Evolutionary conservation across 2,888 invertebrate genomes (phyloP), one percentile per base, ranked within the genome.

Genomic region (Linnaemya vulpina): DNA sequence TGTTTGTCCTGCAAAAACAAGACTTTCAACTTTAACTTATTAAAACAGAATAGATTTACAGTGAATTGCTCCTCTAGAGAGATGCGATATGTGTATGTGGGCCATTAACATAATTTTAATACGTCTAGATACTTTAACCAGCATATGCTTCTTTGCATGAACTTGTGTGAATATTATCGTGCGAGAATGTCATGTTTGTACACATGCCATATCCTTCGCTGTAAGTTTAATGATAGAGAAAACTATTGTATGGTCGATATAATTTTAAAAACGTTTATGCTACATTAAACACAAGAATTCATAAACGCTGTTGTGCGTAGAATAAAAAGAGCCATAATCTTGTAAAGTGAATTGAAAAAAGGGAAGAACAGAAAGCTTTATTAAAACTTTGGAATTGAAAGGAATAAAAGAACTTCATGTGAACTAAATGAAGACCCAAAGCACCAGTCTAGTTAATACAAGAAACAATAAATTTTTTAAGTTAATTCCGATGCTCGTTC

Each of bases 211-310:
- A 15, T 25, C 17, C 35, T 20, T 38, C 17, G 4, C 20, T 62
- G 38, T 62, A 40, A 62, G 62, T 62, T 62, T 62, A 62, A 62
- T 62, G 62, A 20, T 11, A 17, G 38, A 62, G 62, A 62, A 62
- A 62, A 62, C 62, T 62, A 62, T 62, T 40, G 62, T 40, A 62
- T 38, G 38, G 38, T 62, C 35, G 58, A 58, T 58, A 35, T 58
- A n/a, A 62, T 40, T 62, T 62, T 40, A 17, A 20, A 62, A 62
- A 62, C 2, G 5, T 38, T 38, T 20, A 62, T 38, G 62, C 38
- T 40, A 40, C 62, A 62, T 62, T 62, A 40, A 62, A 62, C 38
- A 62, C 20, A 10, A 62, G 25, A 10, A 15, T 3, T 62, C 62
- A 62, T 40, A 40, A 62, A 11, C 9, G 4, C 10, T 62, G 11